Conservation (phyloP, 2,113 vertebrate genomes). For the Semnornis frantzii region DNA sequence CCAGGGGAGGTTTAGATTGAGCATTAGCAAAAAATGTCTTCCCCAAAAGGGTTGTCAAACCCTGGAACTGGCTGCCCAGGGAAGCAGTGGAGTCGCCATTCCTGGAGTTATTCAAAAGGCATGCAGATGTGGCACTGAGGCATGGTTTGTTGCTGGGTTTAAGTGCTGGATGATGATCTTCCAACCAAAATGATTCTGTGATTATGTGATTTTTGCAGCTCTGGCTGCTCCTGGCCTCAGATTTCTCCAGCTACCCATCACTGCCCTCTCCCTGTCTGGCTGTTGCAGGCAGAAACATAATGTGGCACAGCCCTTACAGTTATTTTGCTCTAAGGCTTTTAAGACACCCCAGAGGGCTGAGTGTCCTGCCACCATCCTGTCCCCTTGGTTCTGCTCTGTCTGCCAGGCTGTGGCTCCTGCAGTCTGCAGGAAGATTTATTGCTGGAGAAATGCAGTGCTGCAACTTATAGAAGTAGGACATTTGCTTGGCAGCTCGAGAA, state of each 20-base stretch:
- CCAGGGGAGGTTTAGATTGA: too few relatives aligned
- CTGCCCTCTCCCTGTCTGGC: fast-evolving
- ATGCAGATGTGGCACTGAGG: neutral
- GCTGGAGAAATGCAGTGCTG: neutral
- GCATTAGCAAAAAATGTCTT: too few relatives aligned
- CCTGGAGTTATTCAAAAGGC: too few relatives aligned
- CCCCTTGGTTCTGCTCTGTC: neutral
- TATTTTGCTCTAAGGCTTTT: neutral
- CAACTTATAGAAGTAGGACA: constrained; percentile 19
- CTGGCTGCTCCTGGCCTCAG: neutral
- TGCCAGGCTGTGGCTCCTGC: neutral
- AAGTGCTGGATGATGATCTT: neutral
- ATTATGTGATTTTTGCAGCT: neutral
- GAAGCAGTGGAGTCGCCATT: too few relatives aligned
- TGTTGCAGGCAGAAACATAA: neutral
- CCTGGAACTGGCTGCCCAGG: too few relatives aligned
- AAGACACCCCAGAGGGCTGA: neutral
- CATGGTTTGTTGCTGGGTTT: neutral
- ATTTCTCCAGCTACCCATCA: neutral
- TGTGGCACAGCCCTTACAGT: neutral
- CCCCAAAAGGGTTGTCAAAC: too few relatives aligned
- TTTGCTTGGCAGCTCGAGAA: neutral
- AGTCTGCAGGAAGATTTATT: neutral
- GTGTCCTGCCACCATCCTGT: neutral
- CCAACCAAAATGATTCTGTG: neutral